These are phyloP conservation scores for Spodoptera frugiperda DNA, from an alignment of 1,140 invertebrate species.

Conservation along the genomic window DNA sequence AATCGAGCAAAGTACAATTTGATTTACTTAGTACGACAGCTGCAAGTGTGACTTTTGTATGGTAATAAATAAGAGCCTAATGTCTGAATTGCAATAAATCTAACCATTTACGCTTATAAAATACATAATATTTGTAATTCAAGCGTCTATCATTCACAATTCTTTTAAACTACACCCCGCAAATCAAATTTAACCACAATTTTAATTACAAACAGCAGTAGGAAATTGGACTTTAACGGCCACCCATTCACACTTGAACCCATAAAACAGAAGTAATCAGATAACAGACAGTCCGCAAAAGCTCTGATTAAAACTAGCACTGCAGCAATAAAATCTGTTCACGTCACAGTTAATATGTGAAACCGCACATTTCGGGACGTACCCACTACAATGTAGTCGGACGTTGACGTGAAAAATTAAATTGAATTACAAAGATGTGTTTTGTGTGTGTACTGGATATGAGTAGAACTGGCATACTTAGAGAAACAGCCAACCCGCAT, in stretches of 20 bases:
- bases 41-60: too few species aligned
- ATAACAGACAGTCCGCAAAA: slow-evolving; percentile 38
- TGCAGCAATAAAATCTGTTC: slow-evolving; percentile 64
- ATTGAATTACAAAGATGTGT: slow-evolving; percentile 50
- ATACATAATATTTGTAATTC: too few species aligned
- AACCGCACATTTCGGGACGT: slow-evolving; percentile 61
- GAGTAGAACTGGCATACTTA: too few species aligned
- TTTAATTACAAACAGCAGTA: background rate
- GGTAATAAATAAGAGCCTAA: too few species aligned
- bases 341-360: slow-evolving; percentile 64
- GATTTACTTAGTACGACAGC: too few species aligned
- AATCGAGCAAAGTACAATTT: too few species aligned
- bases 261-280: slow-evolving; percentile 42
- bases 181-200: too few species aligned
- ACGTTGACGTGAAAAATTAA: slow-evolving; percentile 68
- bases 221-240: background rate
- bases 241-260: slow-evolving; percentile 20
- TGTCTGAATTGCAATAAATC: too few species aligned
- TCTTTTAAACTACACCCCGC: too few species aligned
- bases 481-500: too few species aligned
- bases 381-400: slow-evolving; percentile 61
- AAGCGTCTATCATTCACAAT: too few species aligned
- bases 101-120: too few species aligned
- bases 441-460: slow-evolving; percentile 1
- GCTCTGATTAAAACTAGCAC: slow-evolving; percentile 59